Evolutionary conservation across 2,113 vertebrate species (phyloP).

Genomic region (Oreocharis arfaki): DNA sequence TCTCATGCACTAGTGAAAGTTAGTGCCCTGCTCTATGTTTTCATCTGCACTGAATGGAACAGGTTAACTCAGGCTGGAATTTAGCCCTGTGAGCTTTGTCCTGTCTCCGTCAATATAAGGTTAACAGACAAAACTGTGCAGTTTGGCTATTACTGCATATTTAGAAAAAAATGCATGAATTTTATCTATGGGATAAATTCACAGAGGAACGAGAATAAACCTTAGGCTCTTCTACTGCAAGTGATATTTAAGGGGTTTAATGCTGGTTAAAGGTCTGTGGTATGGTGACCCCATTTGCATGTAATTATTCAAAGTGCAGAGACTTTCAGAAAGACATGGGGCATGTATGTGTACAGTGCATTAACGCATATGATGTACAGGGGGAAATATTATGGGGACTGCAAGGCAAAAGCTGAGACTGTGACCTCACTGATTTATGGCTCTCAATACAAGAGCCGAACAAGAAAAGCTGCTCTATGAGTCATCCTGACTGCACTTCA

Average conservation of each 20-base stretch:
- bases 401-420: neutral
- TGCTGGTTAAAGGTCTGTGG: neutral
- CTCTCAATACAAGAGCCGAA: neutral
- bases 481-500: neutral
- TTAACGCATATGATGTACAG: neutral
- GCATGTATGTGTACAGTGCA: neutral
- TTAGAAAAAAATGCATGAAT: neutral
- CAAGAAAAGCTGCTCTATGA: neutral
- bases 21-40: neutral
- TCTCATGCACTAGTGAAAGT: neutral
- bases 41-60: neutral
- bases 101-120: neutral
- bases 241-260: neutral
- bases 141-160: neutral
- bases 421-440: neutral
- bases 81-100: neutral
- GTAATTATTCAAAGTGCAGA: neutral
- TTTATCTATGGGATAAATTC: neutral
- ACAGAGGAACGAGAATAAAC: neutral
- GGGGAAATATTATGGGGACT: neutral
- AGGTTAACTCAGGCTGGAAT: neutral
- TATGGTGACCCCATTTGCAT: neutral
- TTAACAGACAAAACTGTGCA: neutral
- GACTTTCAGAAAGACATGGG: neutral
- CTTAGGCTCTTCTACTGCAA: neutral